A percentile compares a stretch with the other conserved stretches of the same genome.
Evolutionary conservation across 92 coral and sea anemone species (phyloP).

Genomic region (Pocillopora meandrina): DNA sequence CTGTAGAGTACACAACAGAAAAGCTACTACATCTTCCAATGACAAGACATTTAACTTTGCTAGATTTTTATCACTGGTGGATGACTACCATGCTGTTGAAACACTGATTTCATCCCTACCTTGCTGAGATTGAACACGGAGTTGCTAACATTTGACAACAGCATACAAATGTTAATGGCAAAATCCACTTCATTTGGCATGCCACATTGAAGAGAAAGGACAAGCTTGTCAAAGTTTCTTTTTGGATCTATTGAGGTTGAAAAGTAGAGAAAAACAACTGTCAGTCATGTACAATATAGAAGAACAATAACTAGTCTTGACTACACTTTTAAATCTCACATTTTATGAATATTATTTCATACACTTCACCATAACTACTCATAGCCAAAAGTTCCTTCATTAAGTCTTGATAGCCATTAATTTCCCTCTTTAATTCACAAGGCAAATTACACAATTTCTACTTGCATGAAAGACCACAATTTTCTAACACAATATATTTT

Average conservation of each 20-base stretch:
- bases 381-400: no score
- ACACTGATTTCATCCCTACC: conserved; percentile 46
- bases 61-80: not conserved
- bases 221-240: conserved; percentile 93
- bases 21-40: no score
- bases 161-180: conserved; percentile 97
- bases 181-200: conserved; percentile 99
- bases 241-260: conserved; percentile 60
- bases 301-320: not conserved
- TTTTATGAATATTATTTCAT: no score
- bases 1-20: not conserved
- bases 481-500: no score
- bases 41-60: not conserved
- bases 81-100: not conserved
- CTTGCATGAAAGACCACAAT: no score
- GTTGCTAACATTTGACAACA: conserved; percentile 96
- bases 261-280: not conserved
- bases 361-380: no score
- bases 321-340: not conserved
- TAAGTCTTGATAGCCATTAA: no score
- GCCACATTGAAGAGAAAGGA: conserved; percentile 95
- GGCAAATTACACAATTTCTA: no score
- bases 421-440: no score
- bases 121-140: conserved; percentile 97
- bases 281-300: not conserved